Evolutionary conservation across 2,797 vertebrate genomes (phyloP).

Genomic region (Girardinus metallicus): DNA sequence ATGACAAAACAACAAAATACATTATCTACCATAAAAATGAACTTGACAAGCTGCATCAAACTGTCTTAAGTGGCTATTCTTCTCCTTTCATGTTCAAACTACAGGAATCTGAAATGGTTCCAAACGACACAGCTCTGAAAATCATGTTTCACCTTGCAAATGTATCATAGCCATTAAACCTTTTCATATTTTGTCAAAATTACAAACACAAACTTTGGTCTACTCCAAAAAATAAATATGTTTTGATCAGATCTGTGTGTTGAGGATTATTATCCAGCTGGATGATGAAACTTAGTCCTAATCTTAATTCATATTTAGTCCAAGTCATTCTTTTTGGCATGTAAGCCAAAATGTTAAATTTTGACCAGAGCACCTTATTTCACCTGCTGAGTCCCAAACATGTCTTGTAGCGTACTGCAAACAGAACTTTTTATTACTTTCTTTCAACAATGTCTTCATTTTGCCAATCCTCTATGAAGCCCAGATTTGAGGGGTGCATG

Average conservation of each 20-base stretch:
- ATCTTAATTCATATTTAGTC: not conserved
- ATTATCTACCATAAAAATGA: not conserved
- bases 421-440: not conserved
- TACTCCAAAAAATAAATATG: not conserved
- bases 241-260: not conserved
- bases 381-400: not conserved
- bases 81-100: not conserved
- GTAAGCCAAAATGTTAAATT: not conserved
- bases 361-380: not conserved
- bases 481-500: not conserved
- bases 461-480: not conserved
- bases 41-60: constrained; percentile 9
- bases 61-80: constrained; percentile 2
- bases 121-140: not conserved
- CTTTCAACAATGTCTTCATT: not conserved
- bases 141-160: not conserved
- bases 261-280: not conserved
- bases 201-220: not conserved
- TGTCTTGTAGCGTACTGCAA: not conserved
- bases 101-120: not conserved
- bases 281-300: not conserved
- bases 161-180: not conserved
- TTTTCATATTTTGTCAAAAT: not conserved
- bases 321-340: not conserved
- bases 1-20: constrained; percentile 23